Evolutionary conservation across 2,888 invertebrate species (phyloP), one percentile per base, ranked within the genome.

Genomic region (Dryadula phaetusa): DNA sequence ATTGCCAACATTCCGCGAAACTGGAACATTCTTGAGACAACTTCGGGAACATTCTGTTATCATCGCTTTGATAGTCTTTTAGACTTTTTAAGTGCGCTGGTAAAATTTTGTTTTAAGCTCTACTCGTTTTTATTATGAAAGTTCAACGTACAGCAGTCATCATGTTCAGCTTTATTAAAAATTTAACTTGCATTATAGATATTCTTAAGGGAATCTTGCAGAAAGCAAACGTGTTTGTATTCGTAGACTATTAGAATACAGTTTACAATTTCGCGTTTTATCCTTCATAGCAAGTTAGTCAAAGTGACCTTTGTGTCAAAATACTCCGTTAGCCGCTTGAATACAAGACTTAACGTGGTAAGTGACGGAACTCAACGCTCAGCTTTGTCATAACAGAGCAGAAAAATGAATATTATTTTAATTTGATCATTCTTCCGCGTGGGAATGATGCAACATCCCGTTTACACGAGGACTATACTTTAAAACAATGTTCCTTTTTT

Each of bases 41-140:
- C 58, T 60, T 52, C 28, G 64, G 40, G 47, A 64, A 65, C 37
- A 64, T 64, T 58, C 56, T 64, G 58, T 58, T 58, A 64, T 64
- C 64, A 58, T 64, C 47, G 18, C 40, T 58, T 64, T 64, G 64
- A 58, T 64, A 58, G 64, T 64, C 58, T 49, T 58, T 64, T 58
- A 58, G 58, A 64, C 56, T 54, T 64, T 64, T 58, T 49, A 64
- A 64, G 56, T 58, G 58, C 56, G 37, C 58, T 42, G 47, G 47
- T 22, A 40, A 47, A 58, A 64, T 56, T 64, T 34, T 46, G 34
- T 37, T 64, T 44, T 34, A 47, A 64, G 64, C 47, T 49, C 28
- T 40, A 64, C 47, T 47, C 56, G 47, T 64, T 64, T 64, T 47
- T 64, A 64, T 58, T 64, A 58, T 37, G 6, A 58, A 64, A 64